Evolutionary conservation across 23 tunicate species (phyloP), one percentile per base, ranked within the genome.

Genomic region (Phallusia fumigata): DNA sequence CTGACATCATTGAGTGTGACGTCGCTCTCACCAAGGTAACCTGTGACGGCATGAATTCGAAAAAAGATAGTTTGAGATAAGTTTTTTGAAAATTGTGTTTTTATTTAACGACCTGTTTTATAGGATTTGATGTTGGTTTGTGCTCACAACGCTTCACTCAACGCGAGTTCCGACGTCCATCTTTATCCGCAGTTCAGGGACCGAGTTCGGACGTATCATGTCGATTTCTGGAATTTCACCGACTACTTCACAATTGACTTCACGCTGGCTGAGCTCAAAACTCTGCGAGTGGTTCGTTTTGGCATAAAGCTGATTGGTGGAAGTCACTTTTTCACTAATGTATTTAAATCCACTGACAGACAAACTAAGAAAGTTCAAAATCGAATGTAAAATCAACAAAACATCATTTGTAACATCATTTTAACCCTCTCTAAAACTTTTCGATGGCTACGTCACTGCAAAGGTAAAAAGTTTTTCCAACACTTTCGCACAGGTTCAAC

Each of bases 1-100:
- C n/a, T n/a, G n/a, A n/a, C n/a, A n/a, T 90, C 36, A 90, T 90
- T 35, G 95, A 90, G 65, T 90, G 95, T 52, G 95, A 90, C 45
- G 32, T 90, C 2, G 95, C 83, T 6, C 82, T 86, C 58, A 90
- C 95, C 31, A 90, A 90, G 80, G 94, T 89, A 53, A 80, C 18
- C 58, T 15, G 58, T 51, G 74, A 34, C 32, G 11, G 13, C 32
- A 52, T 11, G n/a, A n/a, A n/a, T n/a, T n/a, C n/a, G n/a, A n/a
- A n/a, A n/a, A n/a, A n/a, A n/a, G n/a, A n/a, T n/a, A n/a, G n/a
- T n/a, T n/a, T n/a, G n/a, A n/a, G n/a, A n/a, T n/a, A n/a, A n/a
- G n/a, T n/a, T n/a, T n/a, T n/a, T n/a, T n/a, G n/a, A n/a, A n/a
- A n/a, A n/a, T n/a, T n/a, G n/a, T n/a, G n/a, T n/a, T n/a, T n/a